These are phyloP conservation scores for Spinus pinus DNA, from an alignment of 2,797 vertebrate genomes.

Conservation along the genomic window DNA sequence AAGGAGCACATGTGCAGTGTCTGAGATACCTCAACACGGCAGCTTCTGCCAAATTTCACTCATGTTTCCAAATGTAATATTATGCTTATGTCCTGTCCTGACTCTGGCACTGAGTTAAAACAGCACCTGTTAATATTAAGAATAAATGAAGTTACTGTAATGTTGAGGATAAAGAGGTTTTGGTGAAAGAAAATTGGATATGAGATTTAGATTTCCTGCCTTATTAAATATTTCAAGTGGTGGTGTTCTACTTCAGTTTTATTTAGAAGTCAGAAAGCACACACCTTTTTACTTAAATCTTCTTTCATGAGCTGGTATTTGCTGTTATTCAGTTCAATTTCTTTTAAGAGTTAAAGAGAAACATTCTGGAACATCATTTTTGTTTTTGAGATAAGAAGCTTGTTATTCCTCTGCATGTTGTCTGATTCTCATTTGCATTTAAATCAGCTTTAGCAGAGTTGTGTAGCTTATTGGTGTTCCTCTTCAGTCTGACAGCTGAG, in stretches of 20 bases:
- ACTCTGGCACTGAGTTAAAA: conserved; percentile 48
- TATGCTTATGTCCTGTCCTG: conserved; percentile 50
- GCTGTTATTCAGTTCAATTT: not conserved
- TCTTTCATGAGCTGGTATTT: not conserved
- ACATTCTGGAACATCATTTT: not conserved
- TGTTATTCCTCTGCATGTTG: not conserved
- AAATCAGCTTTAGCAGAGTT: not conserved
- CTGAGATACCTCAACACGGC: not conserved
- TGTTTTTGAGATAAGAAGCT: not conserved
- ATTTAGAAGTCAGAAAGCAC: conserved; percentile 1
- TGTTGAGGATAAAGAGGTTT: conserved; percentile 42
- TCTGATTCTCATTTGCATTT: not conserved
- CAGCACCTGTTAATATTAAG: conserved; percentile 56
- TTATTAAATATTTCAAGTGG: conserved; percentile 19
- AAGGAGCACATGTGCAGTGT: conserved; percentile 44
- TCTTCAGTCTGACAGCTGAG: conserved; percentile 24
- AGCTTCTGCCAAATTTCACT: conserved; percentile 64
- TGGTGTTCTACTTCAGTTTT: not conserved
- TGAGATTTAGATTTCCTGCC: not conserved
- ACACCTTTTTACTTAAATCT: not conserved
- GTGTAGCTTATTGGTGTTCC: not conserved
- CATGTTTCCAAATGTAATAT: conserved; percentile 67
- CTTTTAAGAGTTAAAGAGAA: not conserved
- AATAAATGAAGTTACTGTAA: conserved; percentile 44
- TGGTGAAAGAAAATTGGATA: conserved; percentile 51